Percentiles rank a stretch among this genome's conserved stretches.
Conservation (phyloP, 2,113 vertebrate species). For the Theristicus caerulescens region DNA sequence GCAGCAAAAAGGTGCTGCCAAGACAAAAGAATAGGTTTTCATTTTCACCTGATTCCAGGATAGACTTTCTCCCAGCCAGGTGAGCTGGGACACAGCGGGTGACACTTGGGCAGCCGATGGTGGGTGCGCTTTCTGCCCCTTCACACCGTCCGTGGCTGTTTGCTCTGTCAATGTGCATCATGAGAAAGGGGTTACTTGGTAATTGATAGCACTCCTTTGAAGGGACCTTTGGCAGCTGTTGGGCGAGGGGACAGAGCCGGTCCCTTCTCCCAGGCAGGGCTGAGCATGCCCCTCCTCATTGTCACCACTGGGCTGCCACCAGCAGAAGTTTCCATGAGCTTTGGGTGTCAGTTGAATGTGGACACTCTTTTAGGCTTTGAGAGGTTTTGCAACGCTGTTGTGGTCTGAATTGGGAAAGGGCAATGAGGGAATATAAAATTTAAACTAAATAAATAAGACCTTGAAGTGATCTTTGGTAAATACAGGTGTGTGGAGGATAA, state of each 20-base stretch:
- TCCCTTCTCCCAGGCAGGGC: neutral
- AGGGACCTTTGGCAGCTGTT: neutral
- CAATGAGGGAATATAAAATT: neutral
- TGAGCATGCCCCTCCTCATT: rapidly evolving
- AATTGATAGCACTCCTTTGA: rapidly evolving
- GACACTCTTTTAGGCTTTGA: too few relatives aligned
- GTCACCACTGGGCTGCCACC: neutral
- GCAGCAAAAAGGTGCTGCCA: neutral
- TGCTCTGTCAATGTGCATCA: neutral
- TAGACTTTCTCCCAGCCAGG: neutral
- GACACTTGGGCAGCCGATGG: rapidly evolving
- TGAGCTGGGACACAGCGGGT: rapidly evolving
- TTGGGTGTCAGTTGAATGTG: rapidly evolving
- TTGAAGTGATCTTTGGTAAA: neutral
- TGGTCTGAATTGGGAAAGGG: neutral
- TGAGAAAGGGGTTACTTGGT: rapidly evolving
- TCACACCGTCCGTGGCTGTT: rapidly evolving
- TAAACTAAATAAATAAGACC: neutral
- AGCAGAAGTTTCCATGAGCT: neutral
- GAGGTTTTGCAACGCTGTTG: neutral
- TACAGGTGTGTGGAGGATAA: neutral
- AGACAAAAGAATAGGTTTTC: neutral
- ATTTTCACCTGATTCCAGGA: neutral
- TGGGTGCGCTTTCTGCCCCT: rapidly evolving
- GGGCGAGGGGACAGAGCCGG: rapidly evolving